A percentile compares a stretch with the other conserved stretches of the same genome.
phyloP scores from a whole-genome alignment of 1,140 invertebrate genomes.

The Anthonomus grandis region DNA sequence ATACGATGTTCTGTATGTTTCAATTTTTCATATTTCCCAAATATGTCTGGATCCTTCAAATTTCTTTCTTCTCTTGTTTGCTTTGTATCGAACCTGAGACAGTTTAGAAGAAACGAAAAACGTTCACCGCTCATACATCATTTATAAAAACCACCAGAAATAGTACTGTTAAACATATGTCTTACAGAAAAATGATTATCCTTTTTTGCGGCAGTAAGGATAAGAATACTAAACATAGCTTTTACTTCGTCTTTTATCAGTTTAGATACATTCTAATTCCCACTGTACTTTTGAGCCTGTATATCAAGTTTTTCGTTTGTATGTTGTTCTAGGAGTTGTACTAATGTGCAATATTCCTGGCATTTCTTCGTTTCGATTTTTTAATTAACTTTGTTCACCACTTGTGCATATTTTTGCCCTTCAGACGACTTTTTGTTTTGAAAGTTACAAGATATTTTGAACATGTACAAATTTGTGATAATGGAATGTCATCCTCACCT shows the following conservation, averaged over 20 bases:
- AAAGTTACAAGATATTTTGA: not conserved
- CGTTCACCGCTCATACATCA: slow-evolving; percentile 40
- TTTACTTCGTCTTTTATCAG: slow-evolving; percentile 24
- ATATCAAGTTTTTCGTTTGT: slow-evolving; percentile 6
- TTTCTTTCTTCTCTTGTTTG: slow-evolving; percentile 31
- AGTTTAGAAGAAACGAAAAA: slow-evolving; percentile 45
- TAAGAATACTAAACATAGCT: slow-evolving; percentile 33
- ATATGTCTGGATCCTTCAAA: slow-evolving; percentile 40
- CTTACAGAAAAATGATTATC: slow-evolving; percentile 36
- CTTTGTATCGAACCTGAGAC: slow-evolving; percentile 44
- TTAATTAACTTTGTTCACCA: slow-evolving; percentile 1
- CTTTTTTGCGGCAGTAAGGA: slow-evolving; percentile 32
- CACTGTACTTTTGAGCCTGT: not conserved
- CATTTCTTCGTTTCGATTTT: not conserved
- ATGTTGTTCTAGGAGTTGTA: slow-evolving; percentile 1
- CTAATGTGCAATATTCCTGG: slow-evolving; percentile 14
- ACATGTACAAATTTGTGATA: not conserved
- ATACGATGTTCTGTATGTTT: slow-evolving; percentile 32
- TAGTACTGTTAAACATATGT: slow-evolving; percentile 30
- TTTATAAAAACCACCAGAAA: slow-evolving; percentile 32
- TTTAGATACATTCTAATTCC: slow-evolving; percentile 8
- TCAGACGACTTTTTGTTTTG: slow-evolving; percentile 1
- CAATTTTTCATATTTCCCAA: slow-evolving; percentile 44
- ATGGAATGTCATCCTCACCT: too few relatives aligned
- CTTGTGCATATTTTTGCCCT: slow-evolving; percentile 9